These are phyloP conservation scores for Stegodyphus dumicola DNA, from an alignment of 1,140 invertebrate genomes.

Conservation along the genomic window DNA sequence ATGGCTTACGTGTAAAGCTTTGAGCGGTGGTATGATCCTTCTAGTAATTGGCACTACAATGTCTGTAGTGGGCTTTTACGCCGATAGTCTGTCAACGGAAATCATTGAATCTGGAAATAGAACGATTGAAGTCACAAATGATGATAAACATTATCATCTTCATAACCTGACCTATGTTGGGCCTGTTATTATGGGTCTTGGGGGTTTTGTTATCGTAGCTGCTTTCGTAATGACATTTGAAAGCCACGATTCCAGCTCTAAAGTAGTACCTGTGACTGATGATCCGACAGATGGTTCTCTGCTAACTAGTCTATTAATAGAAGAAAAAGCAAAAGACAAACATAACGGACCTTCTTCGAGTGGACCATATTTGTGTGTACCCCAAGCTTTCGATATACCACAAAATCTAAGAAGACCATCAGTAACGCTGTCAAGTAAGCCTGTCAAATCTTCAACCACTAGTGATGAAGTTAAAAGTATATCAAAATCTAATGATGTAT, in stretches of 20 bases:
- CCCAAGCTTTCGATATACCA: conserved; percentile 24
- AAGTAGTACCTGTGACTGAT: conserved; percentile 53
- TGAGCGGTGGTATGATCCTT: conserved; percentile 83
- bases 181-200: conserved; percentile 92
- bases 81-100: conserved; percentile 82
- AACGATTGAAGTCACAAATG: conserved; percentile 72
- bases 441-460: not conserved
- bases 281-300: conserved; percentile 38
- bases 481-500: not conserved
- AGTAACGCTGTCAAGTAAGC: conserved; percentile 21
- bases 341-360: conserved; percentile 20
- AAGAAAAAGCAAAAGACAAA: conserved; percentile 26
- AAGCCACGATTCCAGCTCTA: conserved; percentile 66
- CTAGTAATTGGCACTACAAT: conserved; percentile 88
- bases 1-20: conserved; percentile 89
- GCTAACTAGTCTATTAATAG: conserved; percentile 20
- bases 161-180: conserved; percentile 92
- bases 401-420: conserved; percentile 20
- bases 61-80: conserved; percentile 84
- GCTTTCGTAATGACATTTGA: conserved; percentile 96
- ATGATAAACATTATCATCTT: conserved; percentile 72
- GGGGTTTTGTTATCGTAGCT: conserved; percentile 91
- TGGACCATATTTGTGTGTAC: conserved; percentile 40
- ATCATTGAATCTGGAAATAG: conserved; percentile 84
- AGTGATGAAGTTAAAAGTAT: not conserved